Conservation (phyloP, 2,888 invertebrate species). For the Phrixothrix hirtus region DNA sequence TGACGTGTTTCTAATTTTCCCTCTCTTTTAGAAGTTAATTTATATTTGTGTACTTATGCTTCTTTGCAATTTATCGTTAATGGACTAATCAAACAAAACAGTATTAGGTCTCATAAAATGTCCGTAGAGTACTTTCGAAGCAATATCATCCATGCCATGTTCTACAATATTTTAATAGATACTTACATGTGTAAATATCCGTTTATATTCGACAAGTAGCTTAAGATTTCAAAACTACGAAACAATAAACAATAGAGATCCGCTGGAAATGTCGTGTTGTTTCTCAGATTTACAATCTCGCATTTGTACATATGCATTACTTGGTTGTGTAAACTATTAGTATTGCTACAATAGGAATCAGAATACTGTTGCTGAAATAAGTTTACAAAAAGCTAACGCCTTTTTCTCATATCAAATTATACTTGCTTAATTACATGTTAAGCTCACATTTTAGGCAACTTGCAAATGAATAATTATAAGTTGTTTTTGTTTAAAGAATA, state of each 20-base stretch:
- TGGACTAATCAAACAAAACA: too few relatives aligned
- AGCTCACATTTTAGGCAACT: not conserved
- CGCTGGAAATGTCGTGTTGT: slow-evolving; percentile 30
- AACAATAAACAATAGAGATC: slow-evolving; percentile 34
- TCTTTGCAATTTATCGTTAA: too few relatives aligned
- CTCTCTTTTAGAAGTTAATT: too few relatives aligned
- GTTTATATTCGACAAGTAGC: slow-evolving; percentile 23
- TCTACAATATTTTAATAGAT: not conserved
- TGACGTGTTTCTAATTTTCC: too few relatives aligned
- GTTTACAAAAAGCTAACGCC: not conserved
- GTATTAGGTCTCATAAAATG: too few relatives aligned
- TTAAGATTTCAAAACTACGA: slow-evolving; percentile 21
- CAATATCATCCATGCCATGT: too few relatives aligned
- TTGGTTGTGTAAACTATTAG: slow-evolving; percentile 10
- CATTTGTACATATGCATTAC: slow-evolving; percentile 24
- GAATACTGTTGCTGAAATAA: not conserved
- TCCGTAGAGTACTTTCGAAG: too few relatives aligned
- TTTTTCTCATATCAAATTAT: too few relatives aligned
- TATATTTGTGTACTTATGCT: too few relatives aligned
- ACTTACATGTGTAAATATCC: slow-evolving; percentile 20
- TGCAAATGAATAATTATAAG: not conserved
- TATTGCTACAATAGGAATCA: slow-evolving; percentile 7
- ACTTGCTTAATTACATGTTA: too few relatives aligned
- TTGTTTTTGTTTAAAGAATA: not conserved
- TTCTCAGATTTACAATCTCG: slow-evolving; percentile 26